A percentile compares a stretch with the other conserved stretches of the same genome.
Evolutionary conservation across 1,140 invertebrate genomes (phyloP).

Genomic region (Holotrichia oblita): DNA sequence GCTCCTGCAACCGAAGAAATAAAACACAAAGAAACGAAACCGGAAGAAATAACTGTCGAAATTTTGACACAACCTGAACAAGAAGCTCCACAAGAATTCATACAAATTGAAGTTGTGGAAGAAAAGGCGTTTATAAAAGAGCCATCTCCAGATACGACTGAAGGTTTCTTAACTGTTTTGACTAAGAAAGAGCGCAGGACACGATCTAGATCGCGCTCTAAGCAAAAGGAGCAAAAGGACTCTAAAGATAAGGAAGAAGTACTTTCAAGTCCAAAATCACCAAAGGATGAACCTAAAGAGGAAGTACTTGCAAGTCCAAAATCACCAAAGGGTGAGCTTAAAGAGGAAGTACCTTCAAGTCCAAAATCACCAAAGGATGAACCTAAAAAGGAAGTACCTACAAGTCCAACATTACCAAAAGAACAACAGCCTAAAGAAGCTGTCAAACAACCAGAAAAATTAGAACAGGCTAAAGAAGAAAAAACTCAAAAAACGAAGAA

Average conservation of each 20-base stretch:
- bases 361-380: too few relatives aligned
- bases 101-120: conserved; percentile 49
- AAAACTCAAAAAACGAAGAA: neutral
- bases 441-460: conserved; percentile 21
- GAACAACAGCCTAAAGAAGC: neutral
- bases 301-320: too few relatives aligned
- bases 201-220: conserved; percentile 53
- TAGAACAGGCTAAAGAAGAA: conserved; percentile 11
- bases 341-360: too few relatives aligned
- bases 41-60: too few relatives aligned
- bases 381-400: too few relatives aligned
- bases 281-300: conserved; percentile 11
- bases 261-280: conserved; percentile 14
- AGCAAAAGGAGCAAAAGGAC: conserved; percentile 5
- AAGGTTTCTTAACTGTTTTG: conserved; percentile 54
- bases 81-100: conserved; percentile 38
- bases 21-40: too few relatives aligned
- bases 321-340: too few relatives aligned
- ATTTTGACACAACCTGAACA: neutral
- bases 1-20: neutral
- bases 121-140: conserved; percentile 42
- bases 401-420: neutral
- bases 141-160: conserved; percentile 46
- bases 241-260: conserved; percentile 6
- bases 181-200: conserved; percentile 48